phyloP scores from a whole-genome alignment of 1,140 invertebrate genomes.

The Leptinotarsa undecemlineata region DNA sequence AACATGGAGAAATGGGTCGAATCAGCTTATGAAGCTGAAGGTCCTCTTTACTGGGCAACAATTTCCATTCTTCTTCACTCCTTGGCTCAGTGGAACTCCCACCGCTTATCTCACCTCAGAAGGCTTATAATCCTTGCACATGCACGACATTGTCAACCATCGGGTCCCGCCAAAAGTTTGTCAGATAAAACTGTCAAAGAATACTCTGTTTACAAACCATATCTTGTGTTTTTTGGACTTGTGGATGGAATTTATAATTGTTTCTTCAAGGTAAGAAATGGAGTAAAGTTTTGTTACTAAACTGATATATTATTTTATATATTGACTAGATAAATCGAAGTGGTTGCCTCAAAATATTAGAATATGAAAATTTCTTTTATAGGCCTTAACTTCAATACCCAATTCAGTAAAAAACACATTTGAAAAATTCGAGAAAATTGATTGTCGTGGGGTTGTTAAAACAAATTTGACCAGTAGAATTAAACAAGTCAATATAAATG shows the following conservation, averaged over 20 bases:
- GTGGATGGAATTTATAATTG: conserved; percentile 76
- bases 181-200: conserved; percentile 65
- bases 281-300: no score
- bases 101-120: conserved; percentile 73
- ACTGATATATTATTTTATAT: no score
- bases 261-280: conserved; percentile 69
- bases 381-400: no score
- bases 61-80: conserved; percentile 80
- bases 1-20: conserved; percentile 71
- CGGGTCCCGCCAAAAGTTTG: conserved; percentile 59
- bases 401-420: no score
- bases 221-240: conserved; percentile 82
- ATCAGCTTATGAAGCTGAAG: conserved; percentile 85
- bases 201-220: conserved; percentile 83
- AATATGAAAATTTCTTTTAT: no score
- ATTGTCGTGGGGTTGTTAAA: no score
- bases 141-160: conserved; percentile 66
- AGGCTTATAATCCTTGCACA: conserved; percentile 81
- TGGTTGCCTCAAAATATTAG: no score
- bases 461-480: no score
- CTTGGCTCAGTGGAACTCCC: conserved; percentile 68
- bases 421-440: no score
- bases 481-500: no score
- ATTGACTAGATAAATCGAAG: no score
- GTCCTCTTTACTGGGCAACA: conserved; percentile 83